Base-by-base conservation (phyloP, 2,888 invertebrate genomes). In the Mellilla xanthometata region DNA sequence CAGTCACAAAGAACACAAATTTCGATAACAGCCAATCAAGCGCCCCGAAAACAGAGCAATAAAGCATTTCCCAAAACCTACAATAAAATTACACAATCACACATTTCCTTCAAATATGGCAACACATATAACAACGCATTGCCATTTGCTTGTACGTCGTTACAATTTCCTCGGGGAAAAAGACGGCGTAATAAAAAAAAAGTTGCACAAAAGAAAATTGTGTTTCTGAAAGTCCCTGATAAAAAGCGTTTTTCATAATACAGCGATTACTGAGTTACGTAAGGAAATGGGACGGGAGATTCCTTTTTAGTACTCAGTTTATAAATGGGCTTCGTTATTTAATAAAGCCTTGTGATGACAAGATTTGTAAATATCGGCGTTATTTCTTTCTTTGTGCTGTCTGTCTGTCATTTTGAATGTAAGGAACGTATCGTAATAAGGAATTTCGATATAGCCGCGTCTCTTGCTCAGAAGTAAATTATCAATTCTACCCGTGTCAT, bases 161-260 rank as follows among this genome's bases (percentile, higher is more conserved):
- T 38, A 48, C 41, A 48, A 48, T 48, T 42, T 48, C 47, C 36
- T 15, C 30, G 23, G 10, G 33, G 26, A 27, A 39, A 41, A 39
- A 48, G 23, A 35, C 47, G 41, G 5, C 31, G 41, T 48, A 48
- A 48, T 48, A 48, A 48, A 48, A 46, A n/a, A 57, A 56, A 70
- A 65, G 56, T 63, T 61, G 56, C 60, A 59, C 65, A 65, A 70
- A 68, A 63, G 65, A 68, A 70, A 71, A 72, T 72, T 72, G 66
- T 68, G 60, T 69, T 68, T 62, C 56, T 41, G 55, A 51, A 61
- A 59, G 63, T 59, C 57, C 44, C 52, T 58, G 52, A 65, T 64
- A 68, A 62, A 54, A 56, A 47, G 32, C 56, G 59, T 60, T 63
- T 54, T 56, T 65, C 63, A 63, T 70, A 69, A 66, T 68, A 65